Evolutionary conservation across 1,140 invertebrate genomes (phyloP), one percentile per base, ranked within the genome.

Genomic region (Drosophila seguyi): DNA sequence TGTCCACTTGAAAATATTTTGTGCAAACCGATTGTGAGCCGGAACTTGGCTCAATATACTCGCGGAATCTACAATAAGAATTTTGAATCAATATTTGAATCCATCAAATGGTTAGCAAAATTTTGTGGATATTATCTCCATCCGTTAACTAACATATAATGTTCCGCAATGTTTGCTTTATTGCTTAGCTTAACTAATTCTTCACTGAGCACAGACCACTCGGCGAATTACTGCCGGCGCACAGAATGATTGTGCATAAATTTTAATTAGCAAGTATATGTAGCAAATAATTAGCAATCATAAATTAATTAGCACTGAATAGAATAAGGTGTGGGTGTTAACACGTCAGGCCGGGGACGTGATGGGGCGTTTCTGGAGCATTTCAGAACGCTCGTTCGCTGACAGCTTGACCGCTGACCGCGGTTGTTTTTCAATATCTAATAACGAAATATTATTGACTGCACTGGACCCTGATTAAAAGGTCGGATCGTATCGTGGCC

Each of bases 391-490:
- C n/a, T 27, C 13, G 27, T 38, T 31, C 34, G 14, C 8, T 1
- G 14, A 18, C 29, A 3, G 27, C 11, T 78, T 75, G 58, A 81
- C 65, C 67, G 18, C 6, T 86, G 56, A 61, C 47, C 59, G 52
- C 25, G 22, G 20, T 22, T 45, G 62, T 79, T 72, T 56, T 44
- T 55, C 67, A 66, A 83, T 77, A 80, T 55, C 52, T 38, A 81
- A 88, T 80, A 87, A 80, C 58, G 76, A 72, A 84, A 67, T 83
- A 52, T 78, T 88, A 90, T 79, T 14, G 63, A n/a, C 62, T 13
- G 53, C 16, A 38, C 52, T 34, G 13, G 48, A 18, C 39, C 7
- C 58, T 44, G 42, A 80, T 77, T 80, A 55, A 75, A 44, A 65
- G 45, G 63, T 45, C 38, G 27, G 44, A 29, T 38, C 14, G 34